These are phyloP conservation scores for Parambassis ranga DNA, from an alignment of 2,797 vertebrate species.

Conservation along the genomic window DNA sequence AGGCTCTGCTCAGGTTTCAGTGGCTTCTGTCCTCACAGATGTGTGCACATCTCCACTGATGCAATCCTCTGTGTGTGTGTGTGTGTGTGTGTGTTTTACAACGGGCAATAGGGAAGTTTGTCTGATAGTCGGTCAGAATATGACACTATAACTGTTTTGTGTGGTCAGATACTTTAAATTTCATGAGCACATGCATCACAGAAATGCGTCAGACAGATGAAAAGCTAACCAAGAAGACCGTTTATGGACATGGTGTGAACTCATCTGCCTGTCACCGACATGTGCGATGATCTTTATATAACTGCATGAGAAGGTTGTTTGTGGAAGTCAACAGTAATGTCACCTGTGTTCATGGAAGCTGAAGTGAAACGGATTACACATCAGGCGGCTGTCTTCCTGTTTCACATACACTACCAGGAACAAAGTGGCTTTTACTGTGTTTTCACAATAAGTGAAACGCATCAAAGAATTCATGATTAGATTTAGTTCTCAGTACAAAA, in stretches of 20 bases:
- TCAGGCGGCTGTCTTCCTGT: background rate
- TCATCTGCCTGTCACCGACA: background rate
- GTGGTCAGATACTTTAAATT: too few relatives aligned
- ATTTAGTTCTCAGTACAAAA: background rate
- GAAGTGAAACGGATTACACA: background rate
- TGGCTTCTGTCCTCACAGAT: background rate
- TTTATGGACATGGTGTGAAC: too few relatives aligned
- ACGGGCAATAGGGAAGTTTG: background rate
- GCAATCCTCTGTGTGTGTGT: background rate
- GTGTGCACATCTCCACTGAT: background rate
- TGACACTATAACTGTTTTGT: too few relatives aligned
- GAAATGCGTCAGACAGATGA: too few relatives aligned
- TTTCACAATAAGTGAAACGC: background rate
- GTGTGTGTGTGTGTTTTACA: background rate
- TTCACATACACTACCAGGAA: background rate
- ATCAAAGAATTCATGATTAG: background rate
- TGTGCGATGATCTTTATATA: too few relatives aligned
- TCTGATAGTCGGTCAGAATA: too few relatives aligned
- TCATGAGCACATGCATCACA: too few relatives aligned
- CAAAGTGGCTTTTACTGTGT: background rate
- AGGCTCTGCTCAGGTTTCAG: background rate
- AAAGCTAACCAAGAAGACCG: too few relatives aligned
- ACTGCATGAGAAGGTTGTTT: fast-evolving
- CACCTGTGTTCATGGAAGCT: background rate
- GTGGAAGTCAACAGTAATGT: background rate